Base-by-base conservation (phyloP, 2,888 invertebrate species). In the Noctua janthe region DNA sequence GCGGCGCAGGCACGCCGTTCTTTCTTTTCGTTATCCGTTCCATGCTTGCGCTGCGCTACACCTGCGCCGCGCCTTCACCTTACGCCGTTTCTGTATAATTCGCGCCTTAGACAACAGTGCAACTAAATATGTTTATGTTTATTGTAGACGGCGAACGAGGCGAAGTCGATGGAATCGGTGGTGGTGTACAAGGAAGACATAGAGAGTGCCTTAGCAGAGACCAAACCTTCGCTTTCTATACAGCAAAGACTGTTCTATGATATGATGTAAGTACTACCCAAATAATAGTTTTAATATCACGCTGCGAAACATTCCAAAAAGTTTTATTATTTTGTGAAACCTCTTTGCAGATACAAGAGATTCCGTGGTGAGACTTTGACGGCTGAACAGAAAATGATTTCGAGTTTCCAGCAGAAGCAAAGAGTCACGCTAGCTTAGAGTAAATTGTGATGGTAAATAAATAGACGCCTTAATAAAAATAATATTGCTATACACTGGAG, bases 211-310 rank as follows among this genome's bases (percentile, higher is more conserved):
- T 94, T 98, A 73, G 94, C 94, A 76, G 98, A 98, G 82, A 98
- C 98, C 54, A 97, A 98, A 80, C 99, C 99, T 0, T 99, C 99
- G 1, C 97, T 99, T 7, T 98, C 98, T 10, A 93, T 92, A 29
- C 95, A 97, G 51, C 99, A 99, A 92, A 97, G 97, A 85, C 88
- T 94, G 29, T 98, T 98, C 94, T 99, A 98, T 93, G 97, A 98
- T 88, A 97, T 95, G 92, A 98, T 98, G 99, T 99, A 94, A 98
- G 98, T 97, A 11, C 11, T 39, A 29, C 11, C 4, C 7, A n/a
- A 13, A n/a, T 15, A 29, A 62, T 62, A 43, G 7, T 43, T 43
- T 7, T 43, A 43, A 43, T 43, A 43, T 0, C 7, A 43, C 47
- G 47, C 47, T 29, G 17, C 29, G 35, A 64, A 64, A 35, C 8